A percentile compares a stretch with the other conserved stretches of the same genome.
phyloP scores from a whole-genome alignment of 2,797 vertebrate species.

The Furcifer pardalis region DNA sequence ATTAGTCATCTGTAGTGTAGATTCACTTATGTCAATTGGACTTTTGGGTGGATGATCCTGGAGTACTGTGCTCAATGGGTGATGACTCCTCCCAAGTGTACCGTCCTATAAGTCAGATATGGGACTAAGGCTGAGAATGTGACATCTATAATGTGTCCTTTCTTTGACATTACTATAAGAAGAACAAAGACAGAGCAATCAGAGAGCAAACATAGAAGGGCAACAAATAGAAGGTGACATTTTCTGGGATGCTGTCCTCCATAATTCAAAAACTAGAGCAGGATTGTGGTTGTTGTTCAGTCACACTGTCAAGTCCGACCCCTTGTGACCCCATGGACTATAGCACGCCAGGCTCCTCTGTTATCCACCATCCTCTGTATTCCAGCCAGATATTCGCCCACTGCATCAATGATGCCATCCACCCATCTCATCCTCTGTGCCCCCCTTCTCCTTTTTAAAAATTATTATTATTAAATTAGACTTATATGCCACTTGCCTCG shows the following conservation, averaged over 20 bases:
- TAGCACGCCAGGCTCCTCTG: too few relatives aligned
- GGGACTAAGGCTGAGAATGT: background rate
- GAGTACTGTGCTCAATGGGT: background rate
- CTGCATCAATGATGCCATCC: too few relatives aligned
- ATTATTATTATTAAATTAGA: too few relatives aligned
- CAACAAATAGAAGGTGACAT: background rate
- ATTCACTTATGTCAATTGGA: background rate
- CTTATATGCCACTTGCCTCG: too few relatives aligned
- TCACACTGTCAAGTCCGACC: too few relatives aligned
- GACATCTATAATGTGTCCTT: background rate
- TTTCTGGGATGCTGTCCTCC: background rate
- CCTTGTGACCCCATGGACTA: too few relatives aligned
- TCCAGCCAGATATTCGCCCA: too few relatives aligned
- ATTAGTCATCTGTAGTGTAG: background rate
- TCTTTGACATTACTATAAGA: background rate
- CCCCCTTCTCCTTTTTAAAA: too few relatives aligned
- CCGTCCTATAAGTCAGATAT: background rate
- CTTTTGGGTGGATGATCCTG: background rate
- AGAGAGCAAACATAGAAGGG: background rate
- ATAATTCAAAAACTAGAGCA: background rate
- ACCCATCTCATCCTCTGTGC: too few relatives aligned
- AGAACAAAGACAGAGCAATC: background rate
- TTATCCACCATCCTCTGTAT: too few relatives aligned
- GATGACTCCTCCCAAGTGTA: background rate
- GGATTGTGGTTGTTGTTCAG: too few relatives aligned